phyloP scores from a whole-genome alignment of 2,113 vertebrate genomes.

The Pygoscelis adeliae region DNA sequence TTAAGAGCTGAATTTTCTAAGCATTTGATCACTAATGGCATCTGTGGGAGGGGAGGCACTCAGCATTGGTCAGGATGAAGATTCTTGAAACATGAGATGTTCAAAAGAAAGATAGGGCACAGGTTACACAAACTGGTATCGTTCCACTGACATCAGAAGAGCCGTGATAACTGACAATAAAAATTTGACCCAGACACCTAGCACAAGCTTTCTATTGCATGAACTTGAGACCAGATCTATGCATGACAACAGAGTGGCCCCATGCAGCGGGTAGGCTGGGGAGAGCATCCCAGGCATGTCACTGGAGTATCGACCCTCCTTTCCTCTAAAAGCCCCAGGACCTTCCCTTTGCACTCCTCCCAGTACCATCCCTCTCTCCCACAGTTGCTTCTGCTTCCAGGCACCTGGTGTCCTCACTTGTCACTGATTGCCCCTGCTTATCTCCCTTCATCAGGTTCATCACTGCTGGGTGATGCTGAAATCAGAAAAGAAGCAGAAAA shows the following conservation, averaged over 20 bases:
- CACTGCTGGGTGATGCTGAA: background rate
- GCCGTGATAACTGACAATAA: background rate
- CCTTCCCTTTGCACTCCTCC: background rate
- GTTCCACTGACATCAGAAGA: background rate
- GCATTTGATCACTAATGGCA: background rate
- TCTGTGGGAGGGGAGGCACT: background rate
- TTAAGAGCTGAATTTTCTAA: background rate
- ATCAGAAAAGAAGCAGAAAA: background rate
- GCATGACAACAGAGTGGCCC: background rate
- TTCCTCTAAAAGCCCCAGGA: background rate
- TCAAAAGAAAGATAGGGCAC: background rate
- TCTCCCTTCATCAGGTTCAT: background rate
- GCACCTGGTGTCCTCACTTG: background rate
- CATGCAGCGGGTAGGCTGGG: background rate
- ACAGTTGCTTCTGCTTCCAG: background rate
- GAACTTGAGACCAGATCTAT: background rate
- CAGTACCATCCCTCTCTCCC: background rate
- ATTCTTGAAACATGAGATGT: background rate
- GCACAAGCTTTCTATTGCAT: background rate
- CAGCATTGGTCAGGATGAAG: background rate
- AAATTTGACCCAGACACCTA: background rate
- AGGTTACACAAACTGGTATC: background rate
- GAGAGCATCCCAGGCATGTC: background rate
- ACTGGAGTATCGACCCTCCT: background rate
- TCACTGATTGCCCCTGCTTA: background rate